Base-by-base conservation (phyloP, 2,797 vertebrate species). In the Manis crassicaudata region DNA sequence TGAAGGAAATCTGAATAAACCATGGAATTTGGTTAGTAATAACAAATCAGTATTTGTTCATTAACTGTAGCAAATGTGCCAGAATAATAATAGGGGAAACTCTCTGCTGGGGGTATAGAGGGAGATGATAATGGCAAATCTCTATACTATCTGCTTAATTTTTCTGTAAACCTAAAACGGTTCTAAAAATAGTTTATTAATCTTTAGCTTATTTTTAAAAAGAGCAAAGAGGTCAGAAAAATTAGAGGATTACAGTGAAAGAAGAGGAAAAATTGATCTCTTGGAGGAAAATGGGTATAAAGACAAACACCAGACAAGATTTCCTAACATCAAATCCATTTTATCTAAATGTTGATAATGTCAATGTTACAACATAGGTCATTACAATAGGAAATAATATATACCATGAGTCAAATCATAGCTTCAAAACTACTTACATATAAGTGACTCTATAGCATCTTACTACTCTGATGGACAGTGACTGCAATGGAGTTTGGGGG, bases 111-210 rank as follows among this genome's bases (percentile, higher is more conserved):
- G 11, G 40, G 12, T 58, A 52, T 27, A 20, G 14, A 16, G 62
- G 56, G 9, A 25, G 11, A 2, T 40, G 52, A 32, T 76, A 54
- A 82, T 52, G 68, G n/a, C 13, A 85, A 89, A 95, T 86, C 11
- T 84, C n/a, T 70, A 18, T 83, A 52, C 27, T 43, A 32, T 72
- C 7, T 63, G 52, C 8, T 93, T 84, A 77, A 62, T 68, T 81
- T 91, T 75, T 81, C n/a, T 91, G 7, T n/a, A 92, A 93, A 85
- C 21, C 18, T 90, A 92, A 95, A 95, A 87, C 3, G 87, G 16
- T 62, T 87, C 16, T 94, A 60, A 56, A 85, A 77, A 88, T 37
- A 60, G 32, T 14, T 14, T 90, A 67, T 68, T 90, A 79, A 68
- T 52, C 43, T 88, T 80, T 92, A 77, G 20, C 27, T 88, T 35